Evolutionary conservation across 2,888 invertebrate species (phyloP).

Genomic region (Drosophila melanocephala): DNA sequence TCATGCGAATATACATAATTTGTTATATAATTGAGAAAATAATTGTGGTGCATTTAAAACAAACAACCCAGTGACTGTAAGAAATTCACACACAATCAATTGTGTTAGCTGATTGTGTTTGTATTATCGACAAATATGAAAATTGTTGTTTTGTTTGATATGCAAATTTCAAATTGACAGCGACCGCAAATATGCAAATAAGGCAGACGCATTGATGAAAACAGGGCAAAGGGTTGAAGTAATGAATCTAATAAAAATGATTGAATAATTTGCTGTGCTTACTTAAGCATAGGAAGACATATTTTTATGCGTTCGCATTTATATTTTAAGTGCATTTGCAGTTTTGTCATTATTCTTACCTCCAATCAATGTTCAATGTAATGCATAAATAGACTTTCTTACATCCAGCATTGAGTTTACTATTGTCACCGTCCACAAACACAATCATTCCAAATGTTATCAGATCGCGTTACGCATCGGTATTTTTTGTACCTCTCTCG

Average conservation of each 20-base stretch:
- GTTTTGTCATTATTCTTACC: neutral
- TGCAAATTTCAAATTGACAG: slow-evolving; percentile 35
- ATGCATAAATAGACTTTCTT: neutral
- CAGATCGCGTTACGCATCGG: neutral
- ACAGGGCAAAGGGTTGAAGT: neutral
- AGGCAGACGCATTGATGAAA: neutral
- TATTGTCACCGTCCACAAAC: neutral
- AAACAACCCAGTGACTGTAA: slow-evolving; percentile 10
- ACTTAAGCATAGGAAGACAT: neutral
- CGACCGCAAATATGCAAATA: slow-evolving; percentile 37
- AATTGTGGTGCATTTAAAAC: neutral
- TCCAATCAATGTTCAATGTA: neutral
- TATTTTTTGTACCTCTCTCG: neutral
- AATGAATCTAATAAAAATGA: neutral
- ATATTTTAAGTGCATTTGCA: neutral
- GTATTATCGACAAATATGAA: slow-evolving; percentile 4
- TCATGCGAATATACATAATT: slow-evolving; percentile 19
- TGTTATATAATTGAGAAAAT: slow-evolving; percentile 19
- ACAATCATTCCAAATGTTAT: neutral
- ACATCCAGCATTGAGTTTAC: neutral
- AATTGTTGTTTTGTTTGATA: slow-evolving; percentile 37
- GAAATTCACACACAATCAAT: slow-evolving; percentile 1
- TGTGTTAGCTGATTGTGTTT: slow-evolving; percentile 13
- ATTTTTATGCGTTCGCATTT: neutral
- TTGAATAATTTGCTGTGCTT: neutral